A percentile compares a stretch with the other conserved stretches of the same genome.
These are phyloP conservation scores for Falco peregrinus DNA, from an alignment of 2,797 vertebrate species.

Conservation along the genomic window DNA sequence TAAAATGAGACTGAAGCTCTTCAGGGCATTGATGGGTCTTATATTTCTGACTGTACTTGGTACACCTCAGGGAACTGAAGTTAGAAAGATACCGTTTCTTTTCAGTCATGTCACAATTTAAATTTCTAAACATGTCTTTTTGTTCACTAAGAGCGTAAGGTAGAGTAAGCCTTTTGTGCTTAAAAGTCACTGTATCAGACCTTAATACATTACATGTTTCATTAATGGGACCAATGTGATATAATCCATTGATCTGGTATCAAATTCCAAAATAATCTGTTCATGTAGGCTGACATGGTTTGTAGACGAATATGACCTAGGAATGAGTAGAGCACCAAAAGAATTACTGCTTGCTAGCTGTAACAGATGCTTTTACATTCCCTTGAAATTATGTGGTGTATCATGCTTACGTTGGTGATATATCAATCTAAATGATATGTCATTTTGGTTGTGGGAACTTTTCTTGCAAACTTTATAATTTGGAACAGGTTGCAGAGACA, in stretches of 20 bases:
- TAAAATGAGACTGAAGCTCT: not conserved
- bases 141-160: not conserved
- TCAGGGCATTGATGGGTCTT: not conserved
- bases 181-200: not conserved
- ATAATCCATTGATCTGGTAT: not conserved
- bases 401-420: not conserved
- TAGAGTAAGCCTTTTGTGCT: not conserved
- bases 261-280: not conserved
- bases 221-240: not conserved
- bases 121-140: not conserved
- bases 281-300: not conserved
- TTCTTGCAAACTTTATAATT: not conserved
- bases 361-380: not conserved
- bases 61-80: not conserved
- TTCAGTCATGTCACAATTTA: not conserved
- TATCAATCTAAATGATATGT: not conserved
- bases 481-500: not conserved
- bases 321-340: not conserved
- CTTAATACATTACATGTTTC: not conserved
- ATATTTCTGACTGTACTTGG: not conserved
- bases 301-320: not conserved
- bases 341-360: not conserved
- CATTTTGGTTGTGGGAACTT: not conserved
- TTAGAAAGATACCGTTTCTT: not conserved
- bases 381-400: not conserved